phyloP scores from a whole-genome alignment of 53 echinoderm and acorn worm species.

The Mesocentrotus franciscanus region DNA sequence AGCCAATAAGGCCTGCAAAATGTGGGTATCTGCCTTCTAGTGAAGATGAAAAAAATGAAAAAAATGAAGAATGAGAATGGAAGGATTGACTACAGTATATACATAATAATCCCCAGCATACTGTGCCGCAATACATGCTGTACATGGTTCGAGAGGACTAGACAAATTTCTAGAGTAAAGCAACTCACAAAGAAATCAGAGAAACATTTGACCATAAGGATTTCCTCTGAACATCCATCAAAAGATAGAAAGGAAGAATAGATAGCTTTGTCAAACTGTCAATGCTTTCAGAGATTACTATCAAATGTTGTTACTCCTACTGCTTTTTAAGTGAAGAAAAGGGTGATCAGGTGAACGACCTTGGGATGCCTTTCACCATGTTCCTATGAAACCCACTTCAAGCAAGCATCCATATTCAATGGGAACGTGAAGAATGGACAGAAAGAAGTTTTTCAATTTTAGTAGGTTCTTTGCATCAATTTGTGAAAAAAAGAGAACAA shows the following conservation, averaged over 20 bases:
- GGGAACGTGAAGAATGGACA: neutral
- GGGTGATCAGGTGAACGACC: neutral
- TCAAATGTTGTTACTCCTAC: neutral
- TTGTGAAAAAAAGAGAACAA: slow-evolving; percentile 8
- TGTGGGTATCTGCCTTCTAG: neutral
- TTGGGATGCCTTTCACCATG: slow-evolving; percentile 29
- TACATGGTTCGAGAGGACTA: neutral
- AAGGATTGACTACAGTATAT: neutral
- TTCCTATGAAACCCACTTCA: neutral
- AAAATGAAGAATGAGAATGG: neutral
- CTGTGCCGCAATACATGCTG: neutral
- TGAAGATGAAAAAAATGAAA: neutral
- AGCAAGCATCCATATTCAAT: neutral
- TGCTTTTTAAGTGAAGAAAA: neutral
- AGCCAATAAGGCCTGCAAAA: neutral
- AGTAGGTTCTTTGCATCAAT: slow-evolving; percentile 1
- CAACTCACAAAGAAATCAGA: neutral
- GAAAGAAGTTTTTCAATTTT: neutral
- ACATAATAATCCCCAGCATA: neutral
- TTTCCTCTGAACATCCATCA: slow-evolving; percentile 23
- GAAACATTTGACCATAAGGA: neutral
- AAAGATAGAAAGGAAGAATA: neutral
- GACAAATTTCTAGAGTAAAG: neutral
- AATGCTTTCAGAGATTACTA: slow-evolving; percentile 9
- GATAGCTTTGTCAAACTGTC: slow-evolving; percentile 4